phyloP scores from a whole-genome alignment of 2,113 vertebrate species.

The Aldabrachelys gigantea region DNA sequence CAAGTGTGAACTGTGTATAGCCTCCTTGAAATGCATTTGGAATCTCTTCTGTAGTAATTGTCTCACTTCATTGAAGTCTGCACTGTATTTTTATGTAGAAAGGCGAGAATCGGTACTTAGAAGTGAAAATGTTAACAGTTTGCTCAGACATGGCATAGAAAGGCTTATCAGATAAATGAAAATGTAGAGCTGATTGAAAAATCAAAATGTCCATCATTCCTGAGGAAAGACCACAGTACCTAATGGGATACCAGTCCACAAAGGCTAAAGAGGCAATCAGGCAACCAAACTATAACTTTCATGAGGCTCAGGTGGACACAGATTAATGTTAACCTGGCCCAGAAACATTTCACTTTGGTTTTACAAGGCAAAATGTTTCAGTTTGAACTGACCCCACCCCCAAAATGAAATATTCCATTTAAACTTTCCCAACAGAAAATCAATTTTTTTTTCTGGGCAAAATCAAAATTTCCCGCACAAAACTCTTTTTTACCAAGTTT shows the following conservation, averaged over 20 bases:
- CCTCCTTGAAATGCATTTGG: not conserved
- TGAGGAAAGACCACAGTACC: not conserved
- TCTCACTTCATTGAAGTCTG: not conserved
- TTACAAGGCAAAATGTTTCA: not conserved
- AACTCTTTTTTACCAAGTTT: not conserved
- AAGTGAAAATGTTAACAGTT: not conserved
- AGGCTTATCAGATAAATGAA: not conserved
- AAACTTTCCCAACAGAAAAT: not conserved
- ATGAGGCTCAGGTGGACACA: not conserved
- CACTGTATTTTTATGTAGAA: not conserved
- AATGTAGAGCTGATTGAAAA: not conserved
- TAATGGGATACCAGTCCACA: not conserved
- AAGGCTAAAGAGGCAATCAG: accelerated
- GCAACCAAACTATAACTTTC: not conserved
- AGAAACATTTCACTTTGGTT: not conserved
- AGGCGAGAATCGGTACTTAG: not conserved
- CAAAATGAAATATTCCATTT: not conserved
- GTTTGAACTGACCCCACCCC: not conserved
- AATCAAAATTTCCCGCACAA: accelerated
- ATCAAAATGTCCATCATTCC: not conserved
- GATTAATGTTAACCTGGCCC: not conserved
- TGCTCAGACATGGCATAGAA: not conserved
- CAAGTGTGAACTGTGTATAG: not conserved
- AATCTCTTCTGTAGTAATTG: not conserved
- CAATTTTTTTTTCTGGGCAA: not conserved